Evolutionary conservation across 92 coral and sea anemone species (phyloP).

Genomic region (Epizoanthus fatuus): DNA sequence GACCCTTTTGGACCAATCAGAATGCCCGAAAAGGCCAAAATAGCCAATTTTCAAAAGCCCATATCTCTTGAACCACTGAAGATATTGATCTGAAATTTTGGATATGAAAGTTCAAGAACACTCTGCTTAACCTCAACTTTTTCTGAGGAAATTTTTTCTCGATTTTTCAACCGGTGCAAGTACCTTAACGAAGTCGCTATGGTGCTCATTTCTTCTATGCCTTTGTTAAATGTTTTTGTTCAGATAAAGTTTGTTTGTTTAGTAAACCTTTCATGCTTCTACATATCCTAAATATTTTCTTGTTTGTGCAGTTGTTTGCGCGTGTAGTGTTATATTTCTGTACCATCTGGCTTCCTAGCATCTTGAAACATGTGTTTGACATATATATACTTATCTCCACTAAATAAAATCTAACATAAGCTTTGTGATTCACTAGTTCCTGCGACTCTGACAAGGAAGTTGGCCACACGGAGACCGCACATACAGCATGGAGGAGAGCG

Average conservation of each 20-base stretch:
- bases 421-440: slow-evolving; percentile 22
- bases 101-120: too few species aligned
- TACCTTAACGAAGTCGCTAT: too few species aligned
- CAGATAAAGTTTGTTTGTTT: neutral
- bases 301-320: neutral
- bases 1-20: too few species aligned
- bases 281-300: neutral
- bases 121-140: too few species aligned
- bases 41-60: too few species aligned
- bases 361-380: too few species aligned
- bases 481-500: slow-evolving; percentile 21
- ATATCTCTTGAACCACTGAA: too few species aligned
- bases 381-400: neutral
- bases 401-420: neutral
- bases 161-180: too few species aligned
- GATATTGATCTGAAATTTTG: too few species aligned
- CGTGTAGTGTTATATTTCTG: neutral
- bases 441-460: slow-evolving; percentile 28
- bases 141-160: too few species aligned
- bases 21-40: too few species aligned
- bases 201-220: too few species aligned
- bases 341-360: neutral
- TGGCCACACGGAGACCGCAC: slow-evolving; percentile 4
- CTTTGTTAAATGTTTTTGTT: neutral
- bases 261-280: neutral